Conservation (phyloP, 2,113 vertebrate genomes). For the Pardalotus punctatus region DNA sequence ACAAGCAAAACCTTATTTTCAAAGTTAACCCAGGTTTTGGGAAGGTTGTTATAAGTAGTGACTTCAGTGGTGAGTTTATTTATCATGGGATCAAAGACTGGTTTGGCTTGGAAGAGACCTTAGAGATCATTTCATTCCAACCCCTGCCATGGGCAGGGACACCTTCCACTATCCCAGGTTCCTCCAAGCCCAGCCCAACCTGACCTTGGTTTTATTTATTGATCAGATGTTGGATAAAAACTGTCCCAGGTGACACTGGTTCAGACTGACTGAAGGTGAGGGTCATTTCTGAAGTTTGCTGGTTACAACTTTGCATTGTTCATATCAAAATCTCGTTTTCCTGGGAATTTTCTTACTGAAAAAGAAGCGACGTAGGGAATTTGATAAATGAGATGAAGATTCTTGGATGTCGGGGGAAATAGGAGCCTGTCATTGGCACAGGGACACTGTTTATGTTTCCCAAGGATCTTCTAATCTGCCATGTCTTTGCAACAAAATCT, state of each 20-base stretch:
- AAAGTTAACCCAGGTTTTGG: not conserved
- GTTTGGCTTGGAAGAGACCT: not conserved
- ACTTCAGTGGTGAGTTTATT: not conserved
- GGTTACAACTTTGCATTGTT: not conserved
- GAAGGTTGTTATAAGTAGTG: not conserved
- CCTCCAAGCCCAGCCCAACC: not conserved
- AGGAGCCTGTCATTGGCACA: not conserved
- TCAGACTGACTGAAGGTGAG: not conserved
- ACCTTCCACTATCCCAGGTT: not conserved
- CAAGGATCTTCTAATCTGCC: not conserved
- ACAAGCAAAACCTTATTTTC: not conserved
- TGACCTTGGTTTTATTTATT: not conserved
- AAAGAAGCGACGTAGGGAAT: fast-evolving
- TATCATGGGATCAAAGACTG: not conserved
- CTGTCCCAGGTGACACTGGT: not conserved
- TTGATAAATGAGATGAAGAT: not conserved
- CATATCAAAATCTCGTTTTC: not conserved
- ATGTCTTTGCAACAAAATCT: not conserved
- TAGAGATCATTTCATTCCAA: not conserved
- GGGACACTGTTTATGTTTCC: not conserved
- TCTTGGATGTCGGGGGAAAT: not conserved
- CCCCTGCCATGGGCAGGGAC: not conserved
- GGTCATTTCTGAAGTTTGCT: not conserved
- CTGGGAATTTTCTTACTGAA: not conserved
- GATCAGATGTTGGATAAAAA: not conserved